Conservation (phyloP, 35 echinoderm and acorn worm genomes). For the Strongylocentrotus purpuratus region DNA sequence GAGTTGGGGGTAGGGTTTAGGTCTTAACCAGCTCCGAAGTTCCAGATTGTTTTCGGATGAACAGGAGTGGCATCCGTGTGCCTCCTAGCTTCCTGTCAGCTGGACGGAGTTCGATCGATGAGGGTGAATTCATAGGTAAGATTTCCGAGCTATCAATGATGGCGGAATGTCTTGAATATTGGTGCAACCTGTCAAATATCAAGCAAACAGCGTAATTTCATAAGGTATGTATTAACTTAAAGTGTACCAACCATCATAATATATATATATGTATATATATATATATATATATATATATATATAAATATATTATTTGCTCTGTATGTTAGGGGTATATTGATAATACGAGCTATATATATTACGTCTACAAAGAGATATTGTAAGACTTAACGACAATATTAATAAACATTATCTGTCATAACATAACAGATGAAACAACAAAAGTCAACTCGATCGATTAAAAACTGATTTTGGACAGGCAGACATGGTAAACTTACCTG, state of each 20-base stretch:
- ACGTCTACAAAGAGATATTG: too few relatives aligned
- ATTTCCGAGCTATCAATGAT: conserved; percentile 2
- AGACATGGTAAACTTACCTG: background rate
- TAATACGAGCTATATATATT: too few relatives aligned
- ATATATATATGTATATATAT: background rate
- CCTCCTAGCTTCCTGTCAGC: too few relatives aligned
- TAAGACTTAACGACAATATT: too few relatives aligned
- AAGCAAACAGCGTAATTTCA: background rate
- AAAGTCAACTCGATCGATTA: background rate
- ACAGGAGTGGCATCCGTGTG: too few relatives aligned
- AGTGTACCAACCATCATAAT: background rate
- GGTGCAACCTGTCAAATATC: background rate
- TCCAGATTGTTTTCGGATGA: too few relatives aligned
- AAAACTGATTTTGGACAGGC: background rate
- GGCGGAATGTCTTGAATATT: background rate
- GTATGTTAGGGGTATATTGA: background rate
- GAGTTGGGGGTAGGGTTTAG: too few relatives aligned
- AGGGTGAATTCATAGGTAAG: background rate
- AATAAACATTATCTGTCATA: too few relatives aligned
- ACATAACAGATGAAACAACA: background rate
- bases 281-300: background rate
- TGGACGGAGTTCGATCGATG: background rate
- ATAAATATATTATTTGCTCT: background rate
- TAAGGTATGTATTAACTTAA: background rate
- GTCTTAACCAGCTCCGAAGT: too few relatives aligned